Evolutionary conservation across 2,797 vertebrate species (phyloP).

Genomic region (Sebastes taczanowskii): DNA sequence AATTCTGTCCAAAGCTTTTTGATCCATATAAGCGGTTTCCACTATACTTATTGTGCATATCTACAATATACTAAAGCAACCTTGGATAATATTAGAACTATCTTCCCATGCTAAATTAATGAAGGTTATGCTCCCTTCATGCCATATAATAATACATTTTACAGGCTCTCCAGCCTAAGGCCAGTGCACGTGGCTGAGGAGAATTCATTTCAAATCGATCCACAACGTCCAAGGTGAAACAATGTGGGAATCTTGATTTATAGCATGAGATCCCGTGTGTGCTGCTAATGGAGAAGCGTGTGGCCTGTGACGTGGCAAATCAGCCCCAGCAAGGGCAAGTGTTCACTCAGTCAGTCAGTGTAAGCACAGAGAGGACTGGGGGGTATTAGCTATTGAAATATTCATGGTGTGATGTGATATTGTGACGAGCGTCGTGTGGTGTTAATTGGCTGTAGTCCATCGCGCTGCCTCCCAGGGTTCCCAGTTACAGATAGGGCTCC

Average conservation of each 20-base stretch:
- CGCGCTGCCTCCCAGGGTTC: conserved; percentile 36
- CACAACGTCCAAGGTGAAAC: conserved; percentile 66
- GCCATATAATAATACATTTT: conserved; percentile 29
- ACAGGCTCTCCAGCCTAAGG: conserved; percentile 27
- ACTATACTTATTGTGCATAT: neutral
- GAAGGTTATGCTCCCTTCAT: conserved; percentile 35
- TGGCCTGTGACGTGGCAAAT: conserved; percentile 29
- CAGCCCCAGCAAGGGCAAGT: conserved; percentile 30
- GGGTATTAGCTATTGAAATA: conserved; percentile 52
- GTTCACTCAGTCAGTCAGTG: conserved; percentile 15
- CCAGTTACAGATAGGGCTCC: conserved; percentile 38
- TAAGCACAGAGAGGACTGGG: conserved; percentile 12
- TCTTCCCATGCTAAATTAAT: conserved; percentile 39
- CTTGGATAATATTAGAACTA: conserved; percentile 41
- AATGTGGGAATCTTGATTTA: conserved; percentile 63
- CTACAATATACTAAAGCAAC: conserved; percentile 1
- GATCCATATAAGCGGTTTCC: too few relatives aligned
- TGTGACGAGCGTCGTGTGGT: conserved; percentile 10
- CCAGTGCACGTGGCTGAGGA: conserved; percentile 1
- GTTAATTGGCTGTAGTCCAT: conserved; percentile 56
- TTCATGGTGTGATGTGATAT: conserved; percentile 44
- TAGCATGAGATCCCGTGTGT: neutral
- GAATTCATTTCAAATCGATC: conserved; percentile 58
- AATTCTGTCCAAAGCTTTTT: too few relatives aligned
- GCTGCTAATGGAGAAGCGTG: conserved; percentile 36